Conservation (phyloP, 2,113 vertebrate species). For the Hippocampus zosterae region DNA sequence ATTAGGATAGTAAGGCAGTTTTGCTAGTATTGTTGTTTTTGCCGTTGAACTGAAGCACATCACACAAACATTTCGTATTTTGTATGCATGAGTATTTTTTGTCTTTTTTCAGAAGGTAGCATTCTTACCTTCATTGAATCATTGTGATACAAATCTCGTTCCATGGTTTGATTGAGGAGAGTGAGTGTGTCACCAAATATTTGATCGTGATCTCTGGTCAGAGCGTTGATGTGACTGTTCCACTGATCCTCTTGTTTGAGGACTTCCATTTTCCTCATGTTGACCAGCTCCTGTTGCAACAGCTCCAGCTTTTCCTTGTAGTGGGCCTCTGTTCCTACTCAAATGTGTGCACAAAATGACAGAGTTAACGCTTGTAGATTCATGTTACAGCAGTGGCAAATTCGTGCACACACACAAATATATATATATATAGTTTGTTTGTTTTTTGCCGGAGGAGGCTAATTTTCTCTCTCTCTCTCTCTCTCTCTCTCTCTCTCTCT, state of each 20-base stretch:
- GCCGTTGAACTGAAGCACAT: neutral
- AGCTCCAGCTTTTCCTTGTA: conserved; percentile 76
- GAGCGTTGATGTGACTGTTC: conserved; percentile 72
- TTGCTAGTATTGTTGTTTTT: too few species aligned
- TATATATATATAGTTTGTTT: too few species aligned
- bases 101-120: neutral
- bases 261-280: conserved; percentile 76
- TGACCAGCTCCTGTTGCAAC: conserved; percentile 75
- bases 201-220: conserved; percentile 77
- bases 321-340: conserved; percentile 77
- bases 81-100: neutral
- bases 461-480: too few species aligned
- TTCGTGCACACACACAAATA: neutral
- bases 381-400: neutral
- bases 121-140: conserved; percentile 76
- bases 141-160: conserved; percentile 75
- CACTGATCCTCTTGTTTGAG: conserved; percentile 80
- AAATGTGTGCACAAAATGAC: neutral
- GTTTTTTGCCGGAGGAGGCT: too few species aligned
- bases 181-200: conserved; percentile 74
- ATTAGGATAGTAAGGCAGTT: too few species aligned
- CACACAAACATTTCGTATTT: too few species aligned
- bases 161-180: conserved; percentile 68
- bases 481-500: too few species aligned
- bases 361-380: neutral